Base-by-base conservation (phyloP, 2,113 vertebrate species). In the Corythornis vintsioides region DNA sequence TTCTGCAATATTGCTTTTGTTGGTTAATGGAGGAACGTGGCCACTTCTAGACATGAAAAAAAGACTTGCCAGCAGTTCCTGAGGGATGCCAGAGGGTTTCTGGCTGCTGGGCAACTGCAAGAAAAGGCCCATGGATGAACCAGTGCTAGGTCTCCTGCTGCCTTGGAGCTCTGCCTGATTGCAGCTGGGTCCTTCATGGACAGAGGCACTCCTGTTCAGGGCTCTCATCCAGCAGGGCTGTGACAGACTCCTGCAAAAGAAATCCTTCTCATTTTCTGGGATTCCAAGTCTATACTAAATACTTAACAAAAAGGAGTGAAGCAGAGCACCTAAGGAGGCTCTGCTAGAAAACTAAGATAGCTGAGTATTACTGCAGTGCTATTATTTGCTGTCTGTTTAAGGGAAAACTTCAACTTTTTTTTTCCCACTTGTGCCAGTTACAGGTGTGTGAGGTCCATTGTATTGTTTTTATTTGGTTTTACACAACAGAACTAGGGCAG, bases 241-340 rank as follows among this genome's bases (percentile, higher is more conserved):
- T n/a, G 57, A 56, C 19, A 79, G 48, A 71, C n/a, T 28, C 82
- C 0, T 28, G 33, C 22, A 72, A 84, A 86, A 89, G 76, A 74
- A 80, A 88, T 87, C 50, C 63, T 79, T 66, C 64, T 92, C 25
- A 73, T 89, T 95, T 94, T 92, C 81, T 87, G 64, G 20, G 78
- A 87, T 80, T 21, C 16, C 64, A 79, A 20, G 13, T 73, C 77
- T 6, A 11, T 85, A 95, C 81, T n/a, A 78, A 75, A 13, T 83
- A 78, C 42, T 71, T 86, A 65, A 86, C 57, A 81, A 76, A 90
- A 89, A 82, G n/a, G 45, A 85, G 47, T 55, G 24, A 13, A 66
- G 25, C 42, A 70, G 48, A 91, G 73, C 38, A 86, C 28, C 48
- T 86, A 72, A 79, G 75, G 6, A 83, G 38, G 26, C 38, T 81